Evolutionary conservation across 2,888 invertebrate genomes (phyloP), one percentile per base, ranked within the genome.

Genomic region (Chorisops tibialis): DNA sequence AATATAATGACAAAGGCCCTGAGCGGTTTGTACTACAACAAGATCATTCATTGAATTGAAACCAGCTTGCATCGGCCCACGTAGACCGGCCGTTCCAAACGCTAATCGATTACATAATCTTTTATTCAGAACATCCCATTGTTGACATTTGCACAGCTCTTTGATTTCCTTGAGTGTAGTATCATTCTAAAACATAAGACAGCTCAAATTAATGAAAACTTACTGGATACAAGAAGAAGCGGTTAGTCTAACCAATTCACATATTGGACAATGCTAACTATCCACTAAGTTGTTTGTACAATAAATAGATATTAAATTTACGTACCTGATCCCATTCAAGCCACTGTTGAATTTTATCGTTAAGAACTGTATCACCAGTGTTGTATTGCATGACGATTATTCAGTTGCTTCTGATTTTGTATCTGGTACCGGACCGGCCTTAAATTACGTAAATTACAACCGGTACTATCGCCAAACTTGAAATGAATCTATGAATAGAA

Each of bases 21-120:
- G 94, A 1, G 88, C 89, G 1, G 96, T 95, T 80, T 99, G 99
- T 51, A 99, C 84, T 65, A 96, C 92, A 0, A 96, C 96, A 47
- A 99, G 82, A 77, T 99, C 98, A 77, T 99, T 99, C 91, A 99
- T 93, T 66, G 89, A 87, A 67, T 85, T 85, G 77, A 90, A 96
- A 0, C 99, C 99, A 14, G 95, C 89, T 16, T 87, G 91, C 98
- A 99, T 98, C 66, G 82, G 82, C 0, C 91, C 94, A 66, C 99
- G 84, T 35, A 99, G 80, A 0, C 98, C 96, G 0, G 96, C 96
- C 1, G 96, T 97, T 16, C 96, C 96, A 77, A 96, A 96, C 70
- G 85, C 81, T 69, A 95, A 82, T 6, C 96, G 83, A 5, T 81
- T 78, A 30, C 87, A 75, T 72, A 96, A 84, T 12, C 87, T 79